Conservation (phyloP, 2,888 invertebrate genomes). For the Alloplasta piceator region DNA sequence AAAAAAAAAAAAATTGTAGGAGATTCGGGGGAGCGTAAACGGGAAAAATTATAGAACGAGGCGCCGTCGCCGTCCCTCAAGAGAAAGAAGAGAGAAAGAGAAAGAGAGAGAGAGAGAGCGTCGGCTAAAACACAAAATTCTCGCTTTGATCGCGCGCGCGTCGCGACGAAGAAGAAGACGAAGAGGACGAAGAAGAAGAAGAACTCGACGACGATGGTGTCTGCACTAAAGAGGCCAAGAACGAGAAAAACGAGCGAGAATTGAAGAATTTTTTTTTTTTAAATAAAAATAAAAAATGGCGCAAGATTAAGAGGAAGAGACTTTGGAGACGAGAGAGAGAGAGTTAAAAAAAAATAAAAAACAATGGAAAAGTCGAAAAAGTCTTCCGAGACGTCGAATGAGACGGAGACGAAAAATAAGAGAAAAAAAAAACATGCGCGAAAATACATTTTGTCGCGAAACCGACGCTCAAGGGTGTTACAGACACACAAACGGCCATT, state of each 20-base stretch:
- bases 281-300: conserved; percentile 26
- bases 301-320: conserved; percentile 18
- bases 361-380: conserved; percentile 9
- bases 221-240: too few relatives aligned
- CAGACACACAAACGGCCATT: conserved; percentile 65
- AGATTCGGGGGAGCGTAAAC: background rate
- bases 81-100: conserved; percentile 38
- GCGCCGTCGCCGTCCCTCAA: conserved; percentile 48
- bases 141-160: background rate
- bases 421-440: conserved; percentile 49
- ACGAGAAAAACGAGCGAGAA: conserved; percentile 8
- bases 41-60: conserved; percentile 35
- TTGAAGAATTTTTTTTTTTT: too few relatives aligned
- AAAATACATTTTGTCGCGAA: conserved; percentile 67
- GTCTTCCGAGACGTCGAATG: conserved; percentile 53
- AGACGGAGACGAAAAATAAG: conserved; percentile 34
- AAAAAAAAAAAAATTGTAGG: background rate
- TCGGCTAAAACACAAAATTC: too few relatives aligned
- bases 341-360: conserved; percentile 24
- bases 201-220: too few relatives aligned
- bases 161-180: conserved; percentile 33
- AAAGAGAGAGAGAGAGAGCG: too few relatives aligned
- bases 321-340: conserved; percentile 23
- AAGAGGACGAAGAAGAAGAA: conserved; percentile 13
- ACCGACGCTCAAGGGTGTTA: conserved; percentile 53